Evolutionary conservation across 2,113 vertebrate genomes (phyloP).

Genomic region (Globicephala melas): DNA sequence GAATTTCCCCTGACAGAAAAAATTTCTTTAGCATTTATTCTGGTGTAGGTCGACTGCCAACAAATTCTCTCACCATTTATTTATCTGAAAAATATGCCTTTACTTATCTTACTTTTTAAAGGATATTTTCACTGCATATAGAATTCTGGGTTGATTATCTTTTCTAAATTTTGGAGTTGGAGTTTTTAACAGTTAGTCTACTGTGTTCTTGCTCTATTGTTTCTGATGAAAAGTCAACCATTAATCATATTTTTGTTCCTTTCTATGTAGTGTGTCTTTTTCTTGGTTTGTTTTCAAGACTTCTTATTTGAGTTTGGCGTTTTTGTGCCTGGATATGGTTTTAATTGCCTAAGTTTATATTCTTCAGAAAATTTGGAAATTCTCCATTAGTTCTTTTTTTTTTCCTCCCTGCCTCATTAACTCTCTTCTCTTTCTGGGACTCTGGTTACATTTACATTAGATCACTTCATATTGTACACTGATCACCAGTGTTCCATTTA

Average conservation of each 20-base stretch:
- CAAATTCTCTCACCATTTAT: neutral
- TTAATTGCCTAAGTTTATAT: neutral
- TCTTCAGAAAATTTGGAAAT: neutral
- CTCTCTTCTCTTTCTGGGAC: neutral
- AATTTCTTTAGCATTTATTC: neutral
- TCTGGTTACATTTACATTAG: neutral
- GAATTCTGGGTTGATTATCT: neutral
- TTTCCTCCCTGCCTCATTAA: too few species aligned
- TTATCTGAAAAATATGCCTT: neutral
- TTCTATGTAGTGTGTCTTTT: neutral
- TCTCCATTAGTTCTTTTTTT: neutral
- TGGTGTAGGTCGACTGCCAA: neutral
- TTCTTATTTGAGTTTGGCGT: neutral
- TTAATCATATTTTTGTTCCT: neutral
- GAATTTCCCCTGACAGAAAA: neutral
- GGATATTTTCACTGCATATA: neutral
- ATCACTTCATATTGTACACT: neutral
- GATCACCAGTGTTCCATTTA: neutral
- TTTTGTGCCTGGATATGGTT: neutral
- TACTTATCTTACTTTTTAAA: neutral
- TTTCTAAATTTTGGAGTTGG: neutral
- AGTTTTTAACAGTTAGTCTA: neutral
- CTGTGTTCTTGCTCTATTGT: neutral
- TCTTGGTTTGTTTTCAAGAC: neutral
- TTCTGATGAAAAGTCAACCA: neutral